Base-by-base conservation (phyloP, 2,888 invertebrate genomes). In the Epistrophe eligans region DNA sequence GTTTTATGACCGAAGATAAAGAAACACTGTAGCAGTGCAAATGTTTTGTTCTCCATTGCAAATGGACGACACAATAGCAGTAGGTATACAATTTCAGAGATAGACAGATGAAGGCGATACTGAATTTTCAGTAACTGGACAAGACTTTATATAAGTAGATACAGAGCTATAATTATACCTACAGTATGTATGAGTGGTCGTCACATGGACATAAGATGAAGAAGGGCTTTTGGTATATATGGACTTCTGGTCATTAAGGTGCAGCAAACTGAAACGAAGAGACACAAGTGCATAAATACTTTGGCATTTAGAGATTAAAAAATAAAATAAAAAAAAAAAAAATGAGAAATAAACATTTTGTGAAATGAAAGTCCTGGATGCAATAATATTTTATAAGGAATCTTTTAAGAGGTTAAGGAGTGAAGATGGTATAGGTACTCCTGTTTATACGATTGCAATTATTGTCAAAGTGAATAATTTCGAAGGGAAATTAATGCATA, bases 1-100 rank as follows among this genome's bases (percentile, higher is more conserved):
- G 87, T 83, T 87, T 87, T 87, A 87, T 83, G 82, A 67, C 87
- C 87, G 72, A 76, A 87, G 87, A 87, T 87, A 87, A 82, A 83
- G 87, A 82, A 57, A 79, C 81, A 77, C 66, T 77, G 81, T 80
- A 67, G 72, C 80, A 80, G 77, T 84, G 52, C 28, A 55, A 84
- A 81, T 81, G 85, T 79, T 82, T 74, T 82, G 82, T 79, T 82
- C 82, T 79, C 71, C 79, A 83, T 77, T 81, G 74, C 81, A 40
- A 87, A 76, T 82, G 79, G 71, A 60, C 82, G 67, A 76, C 74
- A 43, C 67, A 55, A 57, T 17, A 66, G 35, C 45, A 43, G 8
- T 35, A 24, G 24, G 24, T 10, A 11, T 28, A 67, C 28, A 15
- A 80, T 55, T 66, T 40, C 24, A 58, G 74, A 82, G 82, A 83